These are phyloP conservation scores for Chrosomus eos DNA, from an alignment of 2,797 vertebrate species.

Conservation along the genomic window DNA sequence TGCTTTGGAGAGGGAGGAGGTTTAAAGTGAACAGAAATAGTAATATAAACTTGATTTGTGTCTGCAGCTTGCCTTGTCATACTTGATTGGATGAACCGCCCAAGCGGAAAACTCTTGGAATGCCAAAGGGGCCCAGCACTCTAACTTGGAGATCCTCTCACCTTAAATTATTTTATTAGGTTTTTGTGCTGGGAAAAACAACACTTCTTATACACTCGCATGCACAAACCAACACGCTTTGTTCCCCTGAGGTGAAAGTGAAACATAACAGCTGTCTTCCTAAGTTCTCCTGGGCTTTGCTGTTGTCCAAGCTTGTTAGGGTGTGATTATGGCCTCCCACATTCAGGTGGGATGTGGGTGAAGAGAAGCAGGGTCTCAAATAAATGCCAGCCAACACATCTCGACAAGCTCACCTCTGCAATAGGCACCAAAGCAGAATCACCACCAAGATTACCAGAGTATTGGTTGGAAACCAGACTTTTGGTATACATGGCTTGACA, in stretches of 20 bases:
- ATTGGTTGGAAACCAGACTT: not conserved
- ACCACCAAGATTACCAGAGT: constrained; percentile 1
- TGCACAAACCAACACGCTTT: constrained; percentile 16
- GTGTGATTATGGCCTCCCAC: constrained; percentile 42
- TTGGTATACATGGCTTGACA: not conserved
- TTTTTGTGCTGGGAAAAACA: not conserved
- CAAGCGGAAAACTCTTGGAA: not conserved
- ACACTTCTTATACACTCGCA: constrained; percentile 1
- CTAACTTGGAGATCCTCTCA: not conserved
- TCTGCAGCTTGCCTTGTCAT: constrained; percentile 3
- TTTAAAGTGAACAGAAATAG: not conserved
- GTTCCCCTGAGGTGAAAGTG: constrained; percentile 47
- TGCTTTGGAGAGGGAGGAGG: not conserved
- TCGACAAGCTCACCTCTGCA: constrained; percentile 60
- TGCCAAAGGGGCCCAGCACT: not conserved
- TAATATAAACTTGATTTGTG: constrained; percentile 2
- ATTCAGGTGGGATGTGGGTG: constrained; percentile 50
- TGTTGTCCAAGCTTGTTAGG: constrained; percentile 55
- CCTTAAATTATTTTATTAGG: constrained; percentile 1
- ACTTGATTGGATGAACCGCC: constrained; percentile 12
- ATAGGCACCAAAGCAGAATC: constrained; percentile 21
- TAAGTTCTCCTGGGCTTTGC: constrained; percentile 1
- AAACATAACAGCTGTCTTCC: constrained; percentile 64
- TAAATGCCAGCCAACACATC: constrained; percentile 66
- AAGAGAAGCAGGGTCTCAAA: constrained; percentile 46